Base-by-base conservation (phyloP, 1,140 invertebrate species). In the Belonocnema kinseyi region DNA sequence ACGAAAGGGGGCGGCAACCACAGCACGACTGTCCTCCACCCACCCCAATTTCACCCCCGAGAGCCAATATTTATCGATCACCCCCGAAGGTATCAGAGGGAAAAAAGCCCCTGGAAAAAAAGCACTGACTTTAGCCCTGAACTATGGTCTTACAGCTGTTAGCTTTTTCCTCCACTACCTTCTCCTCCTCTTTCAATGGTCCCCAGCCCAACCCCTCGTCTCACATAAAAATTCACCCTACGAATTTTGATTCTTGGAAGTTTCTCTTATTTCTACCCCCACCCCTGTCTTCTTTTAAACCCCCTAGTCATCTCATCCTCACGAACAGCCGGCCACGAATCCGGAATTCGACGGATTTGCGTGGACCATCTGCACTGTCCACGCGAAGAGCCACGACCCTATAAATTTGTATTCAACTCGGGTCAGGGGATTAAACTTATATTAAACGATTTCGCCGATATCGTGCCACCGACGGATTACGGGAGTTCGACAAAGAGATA, bases 21-120 rank as follows among this genome's bases (percentile, higher is more conserved):
- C 90, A 91, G 89, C 86, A 86, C 80, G 84, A 88, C 85, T 90
- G 85, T 90, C 86, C 86, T 88, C 84, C 84, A 76, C 74, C 81
- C 82, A 87, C 85, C 83, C 88, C 86, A 87, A 88, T 90, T 88
- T 90, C 84, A 86, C 88, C 87, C 88, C 85, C 83, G 86, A 88
- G 87, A 89, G 86, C 89, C 90, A 88, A 91, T 92, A 91, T 92
- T 91, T 92, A 92, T 91, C 86, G 90, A 92, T 91, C 88, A 91
- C 83, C 88, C 88, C 88, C 87, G 83, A 88, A 90, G 89, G 89
- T 85, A 89, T 90, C 88, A 87, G 77, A 80, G 78, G 73, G 76
- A 80, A 71, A 80, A 76, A 77, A 74, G 70, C 72, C 84, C 79
- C 76, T 80, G 46, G 66, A 82, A 82, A 83, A 83, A 84, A 84